A percentile compares a stretch with the other conserved stretches of the same genome.
Conservation (phyloP, 2,797 vertebrate genomes). For the Todus mexicanus region DNA sequence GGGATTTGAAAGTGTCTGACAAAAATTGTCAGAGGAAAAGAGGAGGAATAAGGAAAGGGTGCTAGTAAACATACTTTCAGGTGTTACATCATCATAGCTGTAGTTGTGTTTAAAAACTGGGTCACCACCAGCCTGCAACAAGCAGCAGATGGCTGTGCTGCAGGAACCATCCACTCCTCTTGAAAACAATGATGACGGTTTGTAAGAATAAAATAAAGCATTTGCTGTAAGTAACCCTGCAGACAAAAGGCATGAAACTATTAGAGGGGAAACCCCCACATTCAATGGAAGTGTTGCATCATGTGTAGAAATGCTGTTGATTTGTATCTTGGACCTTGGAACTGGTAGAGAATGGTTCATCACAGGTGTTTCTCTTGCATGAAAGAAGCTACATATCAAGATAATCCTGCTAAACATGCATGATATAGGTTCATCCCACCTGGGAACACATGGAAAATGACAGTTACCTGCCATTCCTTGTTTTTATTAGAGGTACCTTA, state of each 20-base stretch:
- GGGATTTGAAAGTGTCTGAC: background rate
- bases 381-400: background rate
- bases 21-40: background rate
- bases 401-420: background rate
- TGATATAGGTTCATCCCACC: background rate
- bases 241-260: background rate
- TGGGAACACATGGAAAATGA: background rate
- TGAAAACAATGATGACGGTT: background rate
- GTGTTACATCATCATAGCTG: background rate
- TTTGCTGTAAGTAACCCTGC: background rate
- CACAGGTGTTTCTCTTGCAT: conserved; percentile 9
- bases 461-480: background rate
- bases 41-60: background rate
- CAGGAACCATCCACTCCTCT: background rate
- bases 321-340: background rate
- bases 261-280: background rate
- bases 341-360: conserved; percentile 7
- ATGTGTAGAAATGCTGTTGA: background rate
- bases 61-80: background rate
- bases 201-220: background rate
- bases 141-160: background rate
- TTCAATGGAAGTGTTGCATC: background rate
- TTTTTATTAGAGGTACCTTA: background rate
- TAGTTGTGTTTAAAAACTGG: background rate
- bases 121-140: background rate